Base-by-base conservation (phyloP, 2,888 invertebrate genomes). In the Actias luna region DNA sequence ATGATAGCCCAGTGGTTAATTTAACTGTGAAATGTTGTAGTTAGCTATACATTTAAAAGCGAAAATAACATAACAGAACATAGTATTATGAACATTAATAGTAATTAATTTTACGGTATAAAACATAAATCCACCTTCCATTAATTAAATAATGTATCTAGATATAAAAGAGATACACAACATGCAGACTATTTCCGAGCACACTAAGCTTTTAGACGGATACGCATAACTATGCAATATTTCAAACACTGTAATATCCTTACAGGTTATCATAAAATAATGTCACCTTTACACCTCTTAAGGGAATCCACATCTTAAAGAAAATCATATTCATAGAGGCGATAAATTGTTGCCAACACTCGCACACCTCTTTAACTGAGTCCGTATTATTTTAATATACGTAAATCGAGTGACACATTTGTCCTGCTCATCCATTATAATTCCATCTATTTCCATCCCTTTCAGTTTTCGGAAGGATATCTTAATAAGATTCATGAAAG, bases 401-500 rank as follows among this genome's bases (percentile, higher is more conserved):
- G 84, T 89, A 90, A 92, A 89, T 90, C 88, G 77, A 78, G 80
- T 79, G 76, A 75, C 67, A 71, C 65, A 33, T 69, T 68, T 68
- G 71, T 83, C 83, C 74, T 72, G 50, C 71, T 84, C 77, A n/a
- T 66, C 36, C 75, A 31, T 36, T 10, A 0, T 4, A 2, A 63
- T 65, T 67, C 66, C 27, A 58, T 66, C 76, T 84, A 74, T 76
- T 76, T 76, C 69, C 72, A 66, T 89, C 91, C 73, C 84, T 69
- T 71, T 92, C 91, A 66, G 87, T 94, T 94, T 94, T 93, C 87
- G 93, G 90, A 59, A 93, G 94, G 94, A 95, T 95, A 95, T 95
- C 95, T 95, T 95, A 95, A 95, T 95, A 95, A 95, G 95, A 95
- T 95, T 95, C 95, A 95, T 95, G 95, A 95, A 95, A 95, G 95